Evolutionary conservation across 2,888 invertebrate species (phyloP), one percentile per base, ranked within the genome.

Genomic region (Podotricha telesiphe): DNA sequence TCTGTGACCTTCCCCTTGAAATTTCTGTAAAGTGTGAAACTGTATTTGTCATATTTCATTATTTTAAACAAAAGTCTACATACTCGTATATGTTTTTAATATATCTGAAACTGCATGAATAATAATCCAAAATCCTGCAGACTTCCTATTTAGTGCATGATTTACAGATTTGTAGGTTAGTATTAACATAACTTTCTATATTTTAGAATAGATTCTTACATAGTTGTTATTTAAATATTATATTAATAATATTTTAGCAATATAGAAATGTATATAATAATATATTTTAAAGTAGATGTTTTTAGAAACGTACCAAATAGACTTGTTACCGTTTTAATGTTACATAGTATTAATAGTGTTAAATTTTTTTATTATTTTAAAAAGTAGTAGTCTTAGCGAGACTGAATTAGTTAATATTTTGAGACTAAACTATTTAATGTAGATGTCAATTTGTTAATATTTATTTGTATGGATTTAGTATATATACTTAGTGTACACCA

Each of bases 141-240:
- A 69, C 15, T 66, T 68, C 63, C 70, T 65, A 37, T 17, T 70
- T 53, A 65, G 67, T 72, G 72, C 72, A 72, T 72, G 72, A 40
- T 61, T 58, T 66, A 71, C 74, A 62, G 67, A 68, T 55, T 68
- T 64, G 72, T 72, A 72, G 61, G 66, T 67, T 67, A 53, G 67
- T 20, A 11, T 19, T 34, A 28, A 61, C 53, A 53, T n/a, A 53
- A 37, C 34, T 28, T 34, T 61, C 19, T 42, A 34, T 10, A 45
- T 47, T 58, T 51, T 73, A 73, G 73, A 65, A 45, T 73, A 71
- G 71, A 67, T 64, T 67, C 34, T 70, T 69, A 67, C 4, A 59
- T 47, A 68, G 28, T 73, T 70, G 73, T 61, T 62, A 62, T 61
- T 64, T 73, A 50, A 56, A 50, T 72, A 70, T 62, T 58, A 40